Evolutionary conservation across 2,888 invertebrate species (phyloP).

Genomic region (Pherbina coryleti): DNA sequence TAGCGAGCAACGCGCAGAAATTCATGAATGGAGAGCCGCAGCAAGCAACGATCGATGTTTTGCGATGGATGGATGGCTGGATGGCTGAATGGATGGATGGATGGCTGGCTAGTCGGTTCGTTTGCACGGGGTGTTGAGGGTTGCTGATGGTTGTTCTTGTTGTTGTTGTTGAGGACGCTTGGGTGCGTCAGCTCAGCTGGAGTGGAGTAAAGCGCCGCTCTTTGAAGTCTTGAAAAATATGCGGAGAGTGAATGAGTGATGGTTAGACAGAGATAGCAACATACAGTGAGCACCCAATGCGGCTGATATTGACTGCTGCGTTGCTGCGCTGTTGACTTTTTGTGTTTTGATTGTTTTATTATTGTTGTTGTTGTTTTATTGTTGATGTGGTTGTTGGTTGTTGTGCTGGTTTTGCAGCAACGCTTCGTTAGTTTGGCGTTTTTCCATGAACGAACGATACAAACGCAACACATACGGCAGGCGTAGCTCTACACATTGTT

Average conservation of each 20-base stretch:
- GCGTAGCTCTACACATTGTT: conserved; percentile 35
- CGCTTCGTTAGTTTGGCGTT: conserved; percentile 46
- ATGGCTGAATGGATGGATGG: neutral
- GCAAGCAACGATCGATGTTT: conserved; percentile 6
- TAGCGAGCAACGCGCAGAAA: neutral
- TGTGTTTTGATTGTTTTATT: conserved; percentile 11
- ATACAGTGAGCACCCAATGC: neutral
- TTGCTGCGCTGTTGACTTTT: conserved; percentile 2
- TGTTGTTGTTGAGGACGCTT: neutral
- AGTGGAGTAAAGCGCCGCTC: neutral
- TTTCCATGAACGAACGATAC: conserved; percentile 3
- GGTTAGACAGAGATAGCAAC: neutral
- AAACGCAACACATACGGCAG: conserved; percentile 30
- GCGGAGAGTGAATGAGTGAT: neutral
- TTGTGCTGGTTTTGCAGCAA: conserved; percentile 44
- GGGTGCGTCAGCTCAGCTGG: conserved; percentile 19
- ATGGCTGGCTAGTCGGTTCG: neutral
- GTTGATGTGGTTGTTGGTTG: conserved; percentile 41
- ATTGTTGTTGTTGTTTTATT: conserved; percentile 34
- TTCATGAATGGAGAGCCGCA: conserved; percentile 27
- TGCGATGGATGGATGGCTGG: neutral
- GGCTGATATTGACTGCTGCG: neutral
- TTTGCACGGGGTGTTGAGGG: neutral
- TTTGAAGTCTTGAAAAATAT: conserved; percentile 11
- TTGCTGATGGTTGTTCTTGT: too few species aligned